Base-by-base conservation (phyloP, 2,888 invertebrate species). In the Conomelus anceps region DNA sequence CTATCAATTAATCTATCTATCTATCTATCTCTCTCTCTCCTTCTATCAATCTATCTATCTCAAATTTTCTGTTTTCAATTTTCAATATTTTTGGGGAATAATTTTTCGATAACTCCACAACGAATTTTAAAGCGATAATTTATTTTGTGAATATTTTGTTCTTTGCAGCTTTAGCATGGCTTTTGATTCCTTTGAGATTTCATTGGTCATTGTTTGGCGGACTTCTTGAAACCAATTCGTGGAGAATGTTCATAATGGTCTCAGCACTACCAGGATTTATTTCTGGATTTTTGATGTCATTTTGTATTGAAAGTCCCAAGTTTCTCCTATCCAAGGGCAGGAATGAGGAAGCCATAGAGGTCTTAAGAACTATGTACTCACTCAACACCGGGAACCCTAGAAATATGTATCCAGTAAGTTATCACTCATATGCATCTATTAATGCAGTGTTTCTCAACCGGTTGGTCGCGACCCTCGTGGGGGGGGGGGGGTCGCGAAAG, bases 281-380 rank as follows among this genome's bases (percentile, higher is more conserved):
- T 0, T 95, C 96, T 9, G 96, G 96, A 0, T 24, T 91, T 26
- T 90, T 96, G 34, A 94, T 94, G 0, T 93, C 95, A 88, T 93
- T 96, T 89, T 96, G 92, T 86, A 93, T 97, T 0, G 97, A 97
- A 93, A 97, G 96, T 92, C 97, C 97, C 6, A 96, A 97, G 93
- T 97, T 96, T 93, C 93, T 97, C 3, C 95, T 97, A 95, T 95
- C 96, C 0, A 94, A 95, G 86, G 96, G 96, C 0, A 93, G 95
- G 86, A 95, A 95, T 90, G 94, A 95, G 13, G 95, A 96, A 92
- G 96, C 97, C 0, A 92, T 97, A 91, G 92, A 93, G 3, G 94
- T 96, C 3, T 95, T 97, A 91, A 93, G 93, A 90, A 94, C 92
- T 91, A 96, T 97, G 23, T 97, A 96, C 92, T 92, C 93, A 0